phyloP scores from a whole-genome alignment of 2,888 invertebrate genomes.

The Eustalomyia histrio region DNA sequence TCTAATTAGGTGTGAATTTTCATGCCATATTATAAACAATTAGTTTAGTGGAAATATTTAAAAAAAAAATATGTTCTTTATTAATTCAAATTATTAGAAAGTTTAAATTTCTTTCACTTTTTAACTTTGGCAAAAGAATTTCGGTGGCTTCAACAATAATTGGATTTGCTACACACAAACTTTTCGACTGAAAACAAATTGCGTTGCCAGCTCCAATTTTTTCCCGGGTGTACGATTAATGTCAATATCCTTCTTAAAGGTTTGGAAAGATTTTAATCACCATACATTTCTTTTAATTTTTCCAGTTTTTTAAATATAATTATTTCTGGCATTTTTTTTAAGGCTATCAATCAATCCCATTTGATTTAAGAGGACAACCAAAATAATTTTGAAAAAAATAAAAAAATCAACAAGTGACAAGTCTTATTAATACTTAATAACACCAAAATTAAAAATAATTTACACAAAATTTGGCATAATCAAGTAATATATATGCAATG shows the following conservation, averaged over 20 bases:
- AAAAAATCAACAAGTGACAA: constrained; percentile 53
- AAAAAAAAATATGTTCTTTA: no score
- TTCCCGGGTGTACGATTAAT: no score
- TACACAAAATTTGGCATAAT: constrained; percentile 63
- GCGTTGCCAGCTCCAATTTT: neutral
- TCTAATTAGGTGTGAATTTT: constrained; percentile 62
- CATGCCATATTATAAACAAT: constrained; percentile 53
- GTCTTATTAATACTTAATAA: constrained; percentile 63
- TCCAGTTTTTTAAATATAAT: neutral
- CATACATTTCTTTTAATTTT: neutral
- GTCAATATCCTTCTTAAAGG: no score
- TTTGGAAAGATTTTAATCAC: no score
- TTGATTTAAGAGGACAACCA: constrained; percentile 44
- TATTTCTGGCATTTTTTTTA: neutral
- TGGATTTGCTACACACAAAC: no score
- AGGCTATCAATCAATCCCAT: constrained; percentile 50
- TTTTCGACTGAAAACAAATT: no score
- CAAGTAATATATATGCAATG: constrained; percentile 58
- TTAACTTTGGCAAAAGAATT: no score
- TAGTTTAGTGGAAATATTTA: constrained; percentile 30
- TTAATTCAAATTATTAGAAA: no score
- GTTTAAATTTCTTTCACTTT: no score
- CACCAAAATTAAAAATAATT: constrained; percentile 62
- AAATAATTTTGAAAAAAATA: constrained; percentile 25
- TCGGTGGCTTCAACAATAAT: no score